Percentiles rank a stretch among this genome's conserved stretches.
These are phyloP conservation scores for Cyprinella venusta DNA, from an alignment of 2,797 vertebrate species.

Conservation along the genomic window DNA sequence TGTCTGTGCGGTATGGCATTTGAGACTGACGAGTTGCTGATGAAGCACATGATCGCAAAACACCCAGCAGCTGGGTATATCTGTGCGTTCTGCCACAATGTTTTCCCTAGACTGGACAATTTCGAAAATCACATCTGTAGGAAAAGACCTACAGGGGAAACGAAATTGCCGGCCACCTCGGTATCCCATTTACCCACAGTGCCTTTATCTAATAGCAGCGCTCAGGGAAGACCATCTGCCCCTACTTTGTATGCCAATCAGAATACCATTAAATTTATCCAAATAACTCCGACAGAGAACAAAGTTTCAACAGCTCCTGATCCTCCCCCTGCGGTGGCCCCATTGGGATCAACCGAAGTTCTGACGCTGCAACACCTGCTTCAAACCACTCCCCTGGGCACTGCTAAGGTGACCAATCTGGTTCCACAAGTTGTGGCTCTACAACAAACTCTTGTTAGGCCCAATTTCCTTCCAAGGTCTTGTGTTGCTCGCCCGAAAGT, in stretches of 20 bases:
- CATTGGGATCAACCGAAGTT: background rate
- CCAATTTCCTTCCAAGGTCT: background rate
- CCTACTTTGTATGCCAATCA: background rate
- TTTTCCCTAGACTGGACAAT: constrained; percentile 43
- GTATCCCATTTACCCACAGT: background rate
- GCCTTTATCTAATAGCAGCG: background rate
- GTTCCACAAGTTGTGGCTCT: constrained; percentile 2
- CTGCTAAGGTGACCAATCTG: background rate
- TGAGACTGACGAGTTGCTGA: constrained; percentile 9
- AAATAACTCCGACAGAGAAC: background rate
- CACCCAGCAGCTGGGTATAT: constrained; percentile 43
- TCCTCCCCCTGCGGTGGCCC: background rate
- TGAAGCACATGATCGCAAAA: constrained; percentile 27
- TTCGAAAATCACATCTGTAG: constrained; percentile 54
- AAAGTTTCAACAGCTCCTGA: background rate
- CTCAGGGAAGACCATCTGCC: background rate
- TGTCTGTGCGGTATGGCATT: constrained; percentile 6
- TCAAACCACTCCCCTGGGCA: background rate
- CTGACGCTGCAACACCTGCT: background rate
- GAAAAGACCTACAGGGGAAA: background rate
- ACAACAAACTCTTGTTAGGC: constrained; percentile 3
- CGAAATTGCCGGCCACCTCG: background rate
- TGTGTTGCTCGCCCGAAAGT: background rate
- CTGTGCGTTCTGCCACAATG: constrained; percentile 52
- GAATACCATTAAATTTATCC: background rate